These are phyloP conservation scores for Pholis gunnellus DNA, from an alignment of 2,113 vertebrate genomes.

Conservation along the genomic window DNA sequence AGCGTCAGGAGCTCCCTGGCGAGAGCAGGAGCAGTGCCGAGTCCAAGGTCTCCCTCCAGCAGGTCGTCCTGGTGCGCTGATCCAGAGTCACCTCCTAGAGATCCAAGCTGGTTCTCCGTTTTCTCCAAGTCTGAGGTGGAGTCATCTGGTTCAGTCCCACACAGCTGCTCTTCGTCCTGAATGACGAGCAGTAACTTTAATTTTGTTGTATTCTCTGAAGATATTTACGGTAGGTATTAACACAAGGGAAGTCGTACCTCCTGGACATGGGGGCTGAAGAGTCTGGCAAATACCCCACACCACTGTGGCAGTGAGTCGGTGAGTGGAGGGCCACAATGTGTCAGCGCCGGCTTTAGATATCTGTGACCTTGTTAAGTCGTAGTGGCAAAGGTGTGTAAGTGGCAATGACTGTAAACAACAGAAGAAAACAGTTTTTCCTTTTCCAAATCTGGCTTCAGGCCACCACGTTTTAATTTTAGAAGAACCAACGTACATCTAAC, in stretches of 20 bases:
- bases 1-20: constrained; percentile 31
- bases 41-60: constrained; percentile 70
- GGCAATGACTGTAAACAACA: constrained; percentile 6
- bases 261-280: constrained; percentile 83
- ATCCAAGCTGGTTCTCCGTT: neutral
- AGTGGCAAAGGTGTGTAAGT: neutral
- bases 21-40: constrained; percentile 38
- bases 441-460: constrained; percentile 18
- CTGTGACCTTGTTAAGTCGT: constrained; percentile 84
- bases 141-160: constrained; percentile 22
- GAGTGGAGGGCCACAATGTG: constrained; percentile 87
- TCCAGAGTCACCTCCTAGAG: constrained; percentile 11
- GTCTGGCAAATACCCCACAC: constrained; percentile 81
- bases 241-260: constrained; percentile 68
- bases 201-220: neutral
- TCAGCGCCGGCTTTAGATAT: constrained; percentile 88
- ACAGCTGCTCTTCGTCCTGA: constrained; percentile 59
- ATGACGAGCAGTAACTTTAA: neutral
- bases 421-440: neutral
- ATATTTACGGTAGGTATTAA: neutral
- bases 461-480: constrained; percentile 10
- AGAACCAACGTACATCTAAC: constrained; percentile 10
- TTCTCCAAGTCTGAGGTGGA: constrained; percentile 6
- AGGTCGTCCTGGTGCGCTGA: constrained; percentile 63
- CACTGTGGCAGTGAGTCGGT: constrained; percentile 84